Evolutionary conservation across 2,888 invertebrate genomes (phyloP).

Genomic region (Cantharis nigra): DNA sequence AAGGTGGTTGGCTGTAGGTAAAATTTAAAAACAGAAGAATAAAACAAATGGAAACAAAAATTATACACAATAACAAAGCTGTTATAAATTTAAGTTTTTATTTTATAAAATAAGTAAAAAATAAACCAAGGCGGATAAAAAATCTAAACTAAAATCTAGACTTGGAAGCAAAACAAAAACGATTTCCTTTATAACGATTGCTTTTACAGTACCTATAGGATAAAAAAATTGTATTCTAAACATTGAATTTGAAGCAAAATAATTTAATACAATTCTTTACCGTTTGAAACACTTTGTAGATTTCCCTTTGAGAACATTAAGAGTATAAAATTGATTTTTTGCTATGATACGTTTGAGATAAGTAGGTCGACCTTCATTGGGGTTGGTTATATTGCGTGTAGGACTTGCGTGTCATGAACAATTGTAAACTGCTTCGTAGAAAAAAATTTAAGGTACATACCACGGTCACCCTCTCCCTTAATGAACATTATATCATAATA

Average conservation of each 20-base stretch:
- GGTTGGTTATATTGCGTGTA: slow-evolving; percentile 41
- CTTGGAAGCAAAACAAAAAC: too few relatives aligned
- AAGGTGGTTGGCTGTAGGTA: too few relatives aligned
- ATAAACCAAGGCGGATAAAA: too few relatives aligned
- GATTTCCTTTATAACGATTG: not conserved
- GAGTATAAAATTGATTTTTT: slow-evolving; percentile 18
- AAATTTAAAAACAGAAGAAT: too few relatives aligned
- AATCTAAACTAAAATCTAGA: too few relatives aligned
- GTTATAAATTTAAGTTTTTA: too few relatives aligned
- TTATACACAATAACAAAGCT: too few relatives aligned
- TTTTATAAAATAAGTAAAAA: too few relatives aligned
- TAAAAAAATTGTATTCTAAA: not conserved
- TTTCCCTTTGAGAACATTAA: not conserved
- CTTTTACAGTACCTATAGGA: not conserved
- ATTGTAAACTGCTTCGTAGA: slow-evolving; percentile 41
- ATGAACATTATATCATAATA: slow-evolving; percentile 37
- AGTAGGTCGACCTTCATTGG: slow-evolving; percentile 27
- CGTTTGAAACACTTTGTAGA: not conserved
- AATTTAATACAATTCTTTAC: not conserved
- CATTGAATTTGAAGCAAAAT: not conserved
- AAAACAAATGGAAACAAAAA: too few relatives aligned
- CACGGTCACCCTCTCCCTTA: slow-evolving; percentile 34
- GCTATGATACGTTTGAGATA: slow-evolving; percentile 17
- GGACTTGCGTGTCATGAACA: slow-evolving; percentile 42
- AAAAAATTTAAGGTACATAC: slow-evolving; percentile 34